These are phyloP conservation scores for Mus spretus DNA, from an alignment of 2,797 vertebrate species.

Conservation along the genomic window DNA sequence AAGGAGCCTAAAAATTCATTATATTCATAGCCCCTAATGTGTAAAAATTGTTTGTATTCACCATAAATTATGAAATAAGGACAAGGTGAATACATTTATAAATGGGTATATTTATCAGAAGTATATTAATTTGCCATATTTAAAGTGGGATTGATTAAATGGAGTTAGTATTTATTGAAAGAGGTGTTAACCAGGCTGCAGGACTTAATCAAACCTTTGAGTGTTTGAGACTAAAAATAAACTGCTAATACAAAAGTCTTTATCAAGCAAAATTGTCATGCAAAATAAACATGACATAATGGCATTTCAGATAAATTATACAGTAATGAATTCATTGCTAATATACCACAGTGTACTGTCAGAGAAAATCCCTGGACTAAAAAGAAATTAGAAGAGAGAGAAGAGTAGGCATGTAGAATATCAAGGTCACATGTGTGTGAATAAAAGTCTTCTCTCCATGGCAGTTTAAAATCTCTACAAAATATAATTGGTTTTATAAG, in stretches of 20 bases:
- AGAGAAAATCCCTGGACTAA: not conserved
- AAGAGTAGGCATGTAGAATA: not conserved
- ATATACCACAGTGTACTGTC: not conserved
- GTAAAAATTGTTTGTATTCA: not conserved
- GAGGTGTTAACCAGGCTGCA: accelerated
- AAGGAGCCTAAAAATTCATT: not conserved
- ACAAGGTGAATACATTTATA: not conserved
- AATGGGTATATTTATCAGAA: not conserved
- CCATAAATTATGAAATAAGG: conserved; percentile 3
- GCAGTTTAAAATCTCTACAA: not conserved
- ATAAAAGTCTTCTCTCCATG: not conserved
- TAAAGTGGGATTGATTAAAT: not conserved
- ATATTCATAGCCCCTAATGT: not conserved
- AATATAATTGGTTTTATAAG: not conserved
- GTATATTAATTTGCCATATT: not conserved
- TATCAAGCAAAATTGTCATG: not conserved
- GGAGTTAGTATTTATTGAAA: not conserved
- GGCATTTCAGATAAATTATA: not conserved
- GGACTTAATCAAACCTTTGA: not conserved
- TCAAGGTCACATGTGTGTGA: not conserved
- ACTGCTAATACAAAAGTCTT: not conserved
- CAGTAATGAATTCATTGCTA: not conserved
- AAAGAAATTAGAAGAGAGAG: not conserved
- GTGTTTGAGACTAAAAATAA: not conserved
- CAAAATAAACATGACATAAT: not conserved